Percentiles rank a stretch among this genome's conserved stretches.
These are phyloP conservation scores for Bombyx huttoni DNA, from an alignment of 2,888 invertebrate genomes.

Conservation along the genomic window DNA sequence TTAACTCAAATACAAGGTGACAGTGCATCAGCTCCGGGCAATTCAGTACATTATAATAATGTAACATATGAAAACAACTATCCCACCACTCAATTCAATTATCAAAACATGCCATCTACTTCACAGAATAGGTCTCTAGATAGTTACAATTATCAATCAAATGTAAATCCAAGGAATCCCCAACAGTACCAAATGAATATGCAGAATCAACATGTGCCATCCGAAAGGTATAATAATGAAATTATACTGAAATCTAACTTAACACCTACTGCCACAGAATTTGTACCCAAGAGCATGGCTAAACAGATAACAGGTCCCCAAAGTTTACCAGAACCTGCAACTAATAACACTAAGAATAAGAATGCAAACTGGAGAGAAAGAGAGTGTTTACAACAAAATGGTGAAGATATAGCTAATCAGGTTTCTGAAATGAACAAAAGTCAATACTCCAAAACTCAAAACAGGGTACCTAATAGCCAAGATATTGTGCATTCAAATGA, in stretches of 20 bases:
- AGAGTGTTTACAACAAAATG: slow-evolving; percentile 26
- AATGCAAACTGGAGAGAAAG: slow-evolving; percentile 53
- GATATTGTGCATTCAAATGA: slow-evolving; percentile 19
- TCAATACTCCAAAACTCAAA: slow-evolving; percentile 22
- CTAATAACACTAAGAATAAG: slow-evolving; percentile 29
- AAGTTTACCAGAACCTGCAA: slow-evolving; percentile 14
- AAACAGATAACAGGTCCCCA: slow-evolving; percentile 24
- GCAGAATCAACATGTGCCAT: slow-evolving; percentile 25
- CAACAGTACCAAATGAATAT: slow-evolving; percentile 27
- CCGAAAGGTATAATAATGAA: slow-evolving; percentile 34
- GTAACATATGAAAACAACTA: slow-evolving; percentile 45
- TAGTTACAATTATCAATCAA: slow-evolving; percentile 30
- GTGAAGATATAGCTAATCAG: slow-evolving; percentile 14
- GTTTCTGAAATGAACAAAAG: slow-evolving; percentile 22
- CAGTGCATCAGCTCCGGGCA: slow-evolving; percentile 24
- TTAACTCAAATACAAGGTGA: slow-evolving; percentile 46
- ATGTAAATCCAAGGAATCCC: slow-evolving; percentile 22
- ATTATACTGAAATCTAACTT: slow-evolving; percentile 62
- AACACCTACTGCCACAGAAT: slow-evolving; percentile 71
- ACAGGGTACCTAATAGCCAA: slow-evolving; percentile 7
- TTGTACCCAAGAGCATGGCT: slow-evolving; percentile 58
- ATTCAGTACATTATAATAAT: slow-evolving; percentile 30
- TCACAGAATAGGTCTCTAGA: slow-evolving; percentile 34
- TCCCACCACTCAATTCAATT: slow-evolving; percentile 36
- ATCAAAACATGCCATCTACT: slow-evolving; percentile 40